A percentile compares a stretch with the other conserved stretches of the same genome.
phyloP scores from a whole-genome alignment of 1,140 invertebrate species.

The Drosophila nigromelanica region DNA sequence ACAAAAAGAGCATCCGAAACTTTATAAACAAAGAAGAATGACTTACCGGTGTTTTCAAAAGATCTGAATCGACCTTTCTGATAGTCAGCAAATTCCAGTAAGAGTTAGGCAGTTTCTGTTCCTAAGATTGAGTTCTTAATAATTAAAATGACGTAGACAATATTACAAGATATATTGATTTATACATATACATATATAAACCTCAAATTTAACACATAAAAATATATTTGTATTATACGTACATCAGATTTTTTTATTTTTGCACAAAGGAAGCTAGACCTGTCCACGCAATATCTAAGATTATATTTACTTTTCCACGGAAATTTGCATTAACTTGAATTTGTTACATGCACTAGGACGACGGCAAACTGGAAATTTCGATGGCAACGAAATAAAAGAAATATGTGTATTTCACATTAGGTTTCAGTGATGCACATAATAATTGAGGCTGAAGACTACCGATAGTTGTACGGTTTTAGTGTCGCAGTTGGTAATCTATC shows the following conservation, averaged over 20 bases:
- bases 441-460: neutral
- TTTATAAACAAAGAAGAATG: neutral
- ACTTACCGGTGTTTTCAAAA: slow-evolving; percentile 4
- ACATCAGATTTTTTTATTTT: slow-evolving; percentile 1
- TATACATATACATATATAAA: neutral
- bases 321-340: slow-evolving; percentile 59
- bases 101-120: neutral
- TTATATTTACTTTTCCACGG: slow-evolving; percentile 21
- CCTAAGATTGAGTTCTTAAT: neutral
- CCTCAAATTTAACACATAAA: too few species aligned
- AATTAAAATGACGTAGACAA: neutral
- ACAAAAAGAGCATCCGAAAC: too few species aligned
- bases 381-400: slow-evolving; percentile 49
- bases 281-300: neutral
- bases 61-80: neutral
- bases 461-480: neutral
- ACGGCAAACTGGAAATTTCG: slow-evolving; percentile 67
- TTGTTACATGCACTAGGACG: slow-evolving; percentile 55
- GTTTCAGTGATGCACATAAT: slow-evolving; percentile 15
- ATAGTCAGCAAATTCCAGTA: neutral
- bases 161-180: neutral
- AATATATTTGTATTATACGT: slow-evolving; percentile 2
- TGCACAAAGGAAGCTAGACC: slow-evolving; percentile 5
- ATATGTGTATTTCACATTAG: slow-evolving; percentile 14
- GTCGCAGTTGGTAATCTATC: neutral